Percentiles rank a stretch among this genome's conserved stretches.
Conservation (phyloP, 2,113 vertebrate genomes). For the Fulmarus glacialis region DNA sequence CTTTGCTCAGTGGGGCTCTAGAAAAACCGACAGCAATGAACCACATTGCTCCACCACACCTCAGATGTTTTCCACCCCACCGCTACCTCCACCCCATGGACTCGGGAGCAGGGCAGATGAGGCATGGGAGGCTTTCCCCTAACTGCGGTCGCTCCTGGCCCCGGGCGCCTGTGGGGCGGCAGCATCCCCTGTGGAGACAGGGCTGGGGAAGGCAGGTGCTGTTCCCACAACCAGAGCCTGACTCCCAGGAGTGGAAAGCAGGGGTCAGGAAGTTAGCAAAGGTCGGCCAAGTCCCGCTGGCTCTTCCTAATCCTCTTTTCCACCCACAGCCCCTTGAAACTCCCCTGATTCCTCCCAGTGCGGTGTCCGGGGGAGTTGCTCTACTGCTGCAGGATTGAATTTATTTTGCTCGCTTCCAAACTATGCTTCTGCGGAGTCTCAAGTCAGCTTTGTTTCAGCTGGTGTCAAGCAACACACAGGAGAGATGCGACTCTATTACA, state of each 20-base stretch:
- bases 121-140: background rate
- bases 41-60: accelerated
- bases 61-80: background rate
- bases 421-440: slow-evolving; percentile 46
- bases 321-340: slow-evolving; percentile 64
- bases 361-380: background rate
- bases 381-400: slow-evolving; percentile 34
- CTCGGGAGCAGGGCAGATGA: background rate
- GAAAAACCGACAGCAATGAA: background rate
- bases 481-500: slow-evolving; percentile 14
- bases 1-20: background rate
- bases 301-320: slow-evolving; percentile 60
- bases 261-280: slow-evolving; percentile 57
- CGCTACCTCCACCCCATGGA: accelerated
- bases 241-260: background rate
- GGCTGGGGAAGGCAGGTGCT: slow-evolving; percentile 55
- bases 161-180: accelerated
- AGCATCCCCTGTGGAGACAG: background rate
- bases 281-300: slow-evolving; percentile 48
- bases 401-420: slow-evolving; percentile 53
- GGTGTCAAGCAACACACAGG: slow-evolving; percentile 38
- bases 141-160: background rate
- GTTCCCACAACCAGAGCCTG: slow-evolving; percentile 36
- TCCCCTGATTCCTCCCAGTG: slow-evolving; percentile 50
- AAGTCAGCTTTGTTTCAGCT: slow-evolving; percentile 58